Percentiles rank a stretch among this genome's conserved stretches.
Evolutionary conservation across 2,113 vertebrate genomes (phyloP).

Genomic region (Dasypus novemcinctus): DNA sequence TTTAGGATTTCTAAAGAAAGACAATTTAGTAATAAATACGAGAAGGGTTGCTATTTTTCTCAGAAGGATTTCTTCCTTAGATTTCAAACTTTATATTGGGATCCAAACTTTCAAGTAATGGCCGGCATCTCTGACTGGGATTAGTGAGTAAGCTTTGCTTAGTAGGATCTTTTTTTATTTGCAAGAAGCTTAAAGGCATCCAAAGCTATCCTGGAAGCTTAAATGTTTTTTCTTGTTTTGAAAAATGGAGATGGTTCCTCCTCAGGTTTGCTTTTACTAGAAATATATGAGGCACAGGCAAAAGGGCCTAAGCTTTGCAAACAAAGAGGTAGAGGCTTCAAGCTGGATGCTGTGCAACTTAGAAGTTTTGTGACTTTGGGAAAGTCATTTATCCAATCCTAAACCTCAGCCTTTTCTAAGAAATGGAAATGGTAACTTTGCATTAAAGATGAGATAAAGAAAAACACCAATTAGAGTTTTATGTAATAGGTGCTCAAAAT

Average conservation of each 20-base stretch:
- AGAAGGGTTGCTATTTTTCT: background rate
- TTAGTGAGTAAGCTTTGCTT: background rate
- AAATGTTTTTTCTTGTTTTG: background rate
- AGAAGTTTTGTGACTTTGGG: background rate
- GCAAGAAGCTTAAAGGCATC: background rate
- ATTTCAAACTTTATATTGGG: background rate
- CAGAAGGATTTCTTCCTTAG: background rate
- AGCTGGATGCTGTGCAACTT: background rate
- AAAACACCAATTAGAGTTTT: background rate
- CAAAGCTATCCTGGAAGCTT: background rate
- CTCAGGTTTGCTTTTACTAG: background rate
- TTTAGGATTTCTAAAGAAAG: conserved; percentile 11
- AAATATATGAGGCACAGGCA: background rate
- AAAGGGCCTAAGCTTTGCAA: background rate
- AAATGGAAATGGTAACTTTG: background rate
- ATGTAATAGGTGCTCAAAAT: background rate
- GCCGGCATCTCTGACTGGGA: background rate
- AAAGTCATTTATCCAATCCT: background rate
- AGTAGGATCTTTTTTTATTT: background rate
- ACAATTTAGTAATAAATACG: background rate
- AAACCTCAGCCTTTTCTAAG: background rate
- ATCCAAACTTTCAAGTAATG: background rate
- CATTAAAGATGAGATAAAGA: background rate
- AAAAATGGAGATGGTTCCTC: background rate
- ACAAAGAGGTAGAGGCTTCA: background rate